Evolutionary conservation across 2,888 invertebrate species (phyloP), one percentile per base, ranked within the genome.

Genomic region (Microplitis deprimator): DNA sequence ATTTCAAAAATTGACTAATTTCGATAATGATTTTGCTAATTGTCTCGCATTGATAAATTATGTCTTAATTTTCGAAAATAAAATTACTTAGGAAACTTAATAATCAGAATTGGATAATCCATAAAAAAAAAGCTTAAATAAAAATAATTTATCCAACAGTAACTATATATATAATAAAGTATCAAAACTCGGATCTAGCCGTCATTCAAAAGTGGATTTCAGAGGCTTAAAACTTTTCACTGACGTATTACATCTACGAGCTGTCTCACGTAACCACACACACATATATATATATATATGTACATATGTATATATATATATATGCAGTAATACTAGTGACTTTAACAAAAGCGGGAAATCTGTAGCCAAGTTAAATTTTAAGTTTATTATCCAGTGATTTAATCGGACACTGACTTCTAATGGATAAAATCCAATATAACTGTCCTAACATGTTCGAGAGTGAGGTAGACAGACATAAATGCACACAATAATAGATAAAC

Each of bases 191-290:
- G 29, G 29, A 29, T 50, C 3, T 50, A 50, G 8, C 13, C 50
- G 50, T 50, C 50, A 50, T 50, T 50, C 50, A 50, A 50, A 50
- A 50, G 50, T 50, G 50, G 50, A 8, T 50, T 50, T 50, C 13
- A 8, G 29, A 29, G 6, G 13, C 50, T 50, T 50, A 50, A 50
- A 50, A 50, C 50, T 50, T 50, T 50, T 13, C 29, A 29, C 62
- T 62, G 62, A 62, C 62, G 62, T 62, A 17, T 20, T 62, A 17
- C 62, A 62, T 62, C 62, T 17, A 17, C 20, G 20, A 20, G 29
- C 67, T 39, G 67, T 67, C 67, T 17, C 17, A 60, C 60, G 64
- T 8, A 64, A 29, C 64, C 17, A 64, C 8, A 8, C 17, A 62
- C 6, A 13, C 0, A 29, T 2, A 29, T 2, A 29, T 4, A 29